Conservation (phyloP, 1,140 invertebrate species). For the Agraylea sexmaculata region DNA sequence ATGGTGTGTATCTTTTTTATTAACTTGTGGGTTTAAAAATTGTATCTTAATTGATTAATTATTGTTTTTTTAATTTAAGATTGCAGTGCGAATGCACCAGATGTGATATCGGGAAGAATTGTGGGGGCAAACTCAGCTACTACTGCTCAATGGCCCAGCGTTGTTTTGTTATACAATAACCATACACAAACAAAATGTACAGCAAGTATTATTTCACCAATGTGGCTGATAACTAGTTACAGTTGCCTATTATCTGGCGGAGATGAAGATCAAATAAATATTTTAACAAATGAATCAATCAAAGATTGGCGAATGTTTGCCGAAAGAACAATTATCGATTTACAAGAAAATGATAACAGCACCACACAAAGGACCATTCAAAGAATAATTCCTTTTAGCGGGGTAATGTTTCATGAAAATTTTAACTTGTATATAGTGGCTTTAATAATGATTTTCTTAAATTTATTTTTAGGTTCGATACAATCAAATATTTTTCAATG, state of each 20-base stretch:
- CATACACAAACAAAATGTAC: conserved; percentile 44
- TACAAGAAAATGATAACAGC: conserved; percentile 19
- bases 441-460: not conserved
- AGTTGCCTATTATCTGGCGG: conserved; percentile 35
- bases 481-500: conserved; percentile 45
- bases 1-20: conserved; percentile 28
- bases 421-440: not conserved
- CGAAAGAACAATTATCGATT: conserved; percentile 7
- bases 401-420: conserved; percentile 12
- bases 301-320: conserved; percentile 13
- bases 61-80: conserved; percentile 27
- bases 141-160: conserved; percentile 44
- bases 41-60: too few relatives aligned
- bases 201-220: conserved; percentile 44
- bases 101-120: conserved; percentile 31
- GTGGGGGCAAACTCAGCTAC: conserved; percentile 38
- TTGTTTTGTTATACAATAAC: conserved; percentile 41
- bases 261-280: conserved; percentile 2
- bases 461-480: conserved; percentile 41
- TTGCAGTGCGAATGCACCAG: conserved; percentile 35
- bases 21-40: not conserved
- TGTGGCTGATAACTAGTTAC: conserved; percentile 45
- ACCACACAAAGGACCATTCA: conserved; percentile 27
- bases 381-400: conserved; percentile 39
- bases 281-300: not conserved